Base-by-base conservation (phyloP, 2,113 vertebrate species). In the Neopipo cinnamomea region DNA sequence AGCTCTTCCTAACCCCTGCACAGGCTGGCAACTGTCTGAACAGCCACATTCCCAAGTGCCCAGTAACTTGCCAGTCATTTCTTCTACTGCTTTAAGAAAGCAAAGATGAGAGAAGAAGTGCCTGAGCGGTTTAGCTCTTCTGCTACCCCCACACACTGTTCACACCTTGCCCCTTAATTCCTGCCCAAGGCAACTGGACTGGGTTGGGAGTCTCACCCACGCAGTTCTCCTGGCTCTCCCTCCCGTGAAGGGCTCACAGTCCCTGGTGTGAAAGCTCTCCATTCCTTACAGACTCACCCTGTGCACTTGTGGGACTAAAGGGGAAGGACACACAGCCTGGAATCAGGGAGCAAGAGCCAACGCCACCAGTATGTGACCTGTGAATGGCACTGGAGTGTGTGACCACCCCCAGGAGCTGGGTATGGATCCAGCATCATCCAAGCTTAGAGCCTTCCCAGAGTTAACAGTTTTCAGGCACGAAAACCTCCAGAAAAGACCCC, bases 111-210 rank as follows among this genome's bases (percentile, higher is more conserved):
- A 59, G 49, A 33, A 44, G 24, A 33, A 44, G 24, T 30, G 31
- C 67, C 44, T n/a, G 82, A 86, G 61, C 41, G 55, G 5, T 61
- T 78, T n/a, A 62, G 52, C 61, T 91, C 73, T 52, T 61, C 52
- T 93, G 67, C 87, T 93, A 19, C 70, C 92, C 47, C 68, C 68
- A 6, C 65, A 33, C 56, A 44, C 22, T 24, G 52, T 59, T 91
- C 88, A 65, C 86, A 93, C 73, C 70, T 95, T 87, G 79, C 73
- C 86, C 80, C 73, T 72, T 91, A 96, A 86, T 71, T 92, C 93
- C 88, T 91, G 93, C 79, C 86, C 85, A 73, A 79, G 90, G 93
- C 93, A 89, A 85, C 72, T 72, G 80, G 92, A 71, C 58, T 42
- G 80, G 47, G 37, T 84, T 94, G 93, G 88, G 73, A 25, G 3